These are phyloP conservation scores for Thecocarcelia acutangulata DNA, from an alignment of 2,888 invertebrate species.

Conservation along the genomic window DNA sequence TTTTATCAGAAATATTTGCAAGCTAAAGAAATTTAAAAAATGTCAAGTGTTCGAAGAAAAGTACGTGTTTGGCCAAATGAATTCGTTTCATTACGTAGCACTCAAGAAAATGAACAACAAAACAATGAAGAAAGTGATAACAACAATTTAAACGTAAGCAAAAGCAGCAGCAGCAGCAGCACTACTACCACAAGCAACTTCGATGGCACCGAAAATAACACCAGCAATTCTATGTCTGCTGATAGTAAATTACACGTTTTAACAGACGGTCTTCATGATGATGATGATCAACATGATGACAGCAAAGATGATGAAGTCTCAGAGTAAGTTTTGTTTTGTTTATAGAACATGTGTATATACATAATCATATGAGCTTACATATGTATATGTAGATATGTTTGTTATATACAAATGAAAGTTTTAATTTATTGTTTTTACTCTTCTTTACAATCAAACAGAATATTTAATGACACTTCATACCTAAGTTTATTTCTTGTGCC, in stretches of 20 bases:
- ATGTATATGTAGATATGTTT: too few species aligned
- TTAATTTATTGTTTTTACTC: too few species aligned
- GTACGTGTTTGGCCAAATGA: constrained; percentile 63
- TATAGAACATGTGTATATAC: neutral
- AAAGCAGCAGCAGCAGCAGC: constrained; percentile 19
- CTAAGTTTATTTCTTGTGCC: constrained; percentile 4
- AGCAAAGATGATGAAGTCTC: constrained; percentile 55
- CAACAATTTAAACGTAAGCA: constrained; percentile 21
- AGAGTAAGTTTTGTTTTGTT: constrained; percentile 62
- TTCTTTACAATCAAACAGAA: neutral
- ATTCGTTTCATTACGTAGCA: constrained; percentile 61
- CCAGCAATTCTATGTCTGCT: constrained; percentile 23
- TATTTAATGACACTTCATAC: neutral
- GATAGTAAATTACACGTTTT: constrained; percentile 52
- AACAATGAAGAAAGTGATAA: constrained; percentile 49
- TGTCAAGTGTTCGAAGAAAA: constrained; percentile 67
- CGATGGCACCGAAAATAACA: constrained; percentile 34
- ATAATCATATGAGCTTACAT: too few species aligned
- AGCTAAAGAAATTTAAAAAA: constrained; percentile 50
- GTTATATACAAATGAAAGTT: too few species aligned
- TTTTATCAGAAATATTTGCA: constrained; percentile 25
- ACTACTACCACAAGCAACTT: constrained; percentile 5
- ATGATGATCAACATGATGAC: constrained; percentile 7
- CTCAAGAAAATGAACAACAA: constrained; percentile 49
- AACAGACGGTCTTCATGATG: constrained; percentile 31